Conservation (phyloP, 2,797 vertebrate species). For the Argya squamiceps region DNA sequence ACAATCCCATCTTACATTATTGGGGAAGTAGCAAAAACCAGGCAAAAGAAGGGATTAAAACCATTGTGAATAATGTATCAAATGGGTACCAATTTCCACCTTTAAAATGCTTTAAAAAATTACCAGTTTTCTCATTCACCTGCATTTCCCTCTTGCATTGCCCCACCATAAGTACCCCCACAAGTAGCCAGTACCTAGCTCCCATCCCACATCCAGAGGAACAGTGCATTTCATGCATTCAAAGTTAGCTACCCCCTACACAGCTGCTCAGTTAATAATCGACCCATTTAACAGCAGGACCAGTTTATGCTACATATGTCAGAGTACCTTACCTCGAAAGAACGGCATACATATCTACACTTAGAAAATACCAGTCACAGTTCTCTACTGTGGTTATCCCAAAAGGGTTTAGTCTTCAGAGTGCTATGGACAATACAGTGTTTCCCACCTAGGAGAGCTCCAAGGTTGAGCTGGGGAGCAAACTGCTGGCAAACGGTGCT, state of each 20-base stretch:
- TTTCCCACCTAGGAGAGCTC: background rate
- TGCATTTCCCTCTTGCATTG: background rate
- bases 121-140: background rate
- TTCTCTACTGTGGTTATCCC: conserved; percentile 71
- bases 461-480: background rate
- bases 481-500: background rate
- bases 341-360: conserved; percentile 75
- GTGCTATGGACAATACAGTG: conserved; percentile 56
- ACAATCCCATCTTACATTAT: background rate
- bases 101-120: background rate
- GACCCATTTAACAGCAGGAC: conserved; percentile 82
- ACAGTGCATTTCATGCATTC: conserved; percentile 62
- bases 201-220: background rate
- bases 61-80: background rate
- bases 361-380: conserved; percentile 75
- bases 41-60: background rate
- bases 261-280: conserved; percentile 82
- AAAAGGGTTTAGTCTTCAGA: conserved; percentile 74
- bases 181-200: background rate
- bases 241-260: conserved; percentile 78
- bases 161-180: background rate
- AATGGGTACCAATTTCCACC: background rate
- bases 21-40: background rate
- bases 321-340: conserved; percentile 76
- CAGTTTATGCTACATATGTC: conserved; percentile 89